Evolutionary conservation across 2,888 invertebrate genomes (phyloP).

Genomic region (Callyntrura guangdongensis): DNA sequence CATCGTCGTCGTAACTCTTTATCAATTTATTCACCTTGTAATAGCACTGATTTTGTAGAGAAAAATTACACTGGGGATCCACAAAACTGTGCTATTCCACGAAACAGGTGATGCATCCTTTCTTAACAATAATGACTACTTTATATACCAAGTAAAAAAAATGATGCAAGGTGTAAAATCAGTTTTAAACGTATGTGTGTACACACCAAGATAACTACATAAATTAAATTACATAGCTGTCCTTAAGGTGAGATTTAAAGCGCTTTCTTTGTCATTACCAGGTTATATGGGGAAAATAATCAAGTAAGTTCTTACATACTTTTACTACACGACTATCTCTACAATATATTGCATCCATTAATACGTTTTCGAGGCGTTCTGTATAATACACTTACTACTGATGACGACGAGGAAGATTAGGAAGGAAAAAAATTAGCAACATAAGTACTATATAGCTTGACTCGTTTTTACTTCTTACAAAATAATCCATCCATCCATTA

Average conservation of each 20-base stretch:
- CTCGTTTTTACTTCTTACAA: conserved; percentile 46
- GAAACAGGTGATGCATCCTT: background rate
- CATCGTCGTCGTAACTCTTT: background rate
- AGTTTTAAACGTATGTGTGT: conserved; percentile 3
- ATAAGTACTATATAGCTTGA: conserved; percentile 47
- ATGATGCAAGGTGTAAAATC: conserved; percentile 15
- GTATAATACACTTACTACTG: background rate
- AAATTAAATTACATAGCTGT: conserved; percentile 54
- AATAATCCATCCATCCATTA: conserved; percentile 78
- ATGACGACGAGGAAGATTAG: background rate
- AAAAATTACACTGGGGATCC: background rate
- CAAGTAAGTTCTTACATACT: background rate
- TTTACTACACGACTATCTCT: background rate
- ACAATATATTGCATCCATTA: too few relatives aligned
- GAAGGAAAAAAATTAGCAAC: background rate
- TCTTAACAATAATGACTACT: conserved; percentile 24
- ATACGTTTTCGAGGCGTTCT: background rate
- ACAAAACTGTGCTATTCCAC: conserved; percentile 26
- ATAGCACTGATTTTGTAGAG: conserved; percentile 6
- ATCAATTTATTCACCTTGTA: background rate
- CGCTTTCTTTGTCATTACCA: conserved; percentile 72
- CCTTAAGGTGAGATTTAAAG: conserved; percentile 78
- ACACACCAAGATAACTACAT: background rate
- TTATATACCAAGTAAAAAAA: background rate
- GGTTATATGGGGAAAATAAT: conserved; percentile 28